These are phyloP conservation scores for Brassicogethes aeneus DNA, from an alignment of 2,888 invertebrate species.

Conservation along the genomic window DNA sequence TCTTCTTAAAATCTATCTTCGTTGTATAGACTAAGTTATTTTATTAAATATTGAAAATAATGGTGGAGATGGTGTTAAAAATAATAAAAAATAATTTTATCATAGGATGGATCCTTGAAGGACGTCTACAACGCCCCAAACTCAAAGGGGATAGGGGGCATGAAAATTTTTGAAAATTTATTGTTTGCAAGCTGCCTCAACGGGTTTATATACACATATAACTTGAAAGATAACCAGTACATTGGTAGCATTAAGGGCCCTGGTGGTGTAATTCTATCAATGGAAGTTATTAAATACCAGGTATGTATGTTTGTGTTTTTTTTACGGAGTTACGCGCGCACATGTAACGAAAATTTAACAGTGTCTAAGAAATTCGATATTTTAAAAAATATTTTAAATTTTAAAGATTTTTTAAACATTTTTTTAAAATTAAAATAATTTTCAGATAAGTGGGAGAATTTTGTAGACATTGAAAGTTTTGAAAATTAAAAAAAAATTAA, in stretches of 20 bases:
- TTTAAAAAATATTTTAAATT: no score
- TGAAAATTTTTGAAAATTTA: conserved; percentile 54
- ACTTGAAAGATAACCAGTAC: conserved; percentile 44
- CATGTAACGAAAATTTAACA: no score
- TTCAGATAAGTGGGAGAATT: no score
- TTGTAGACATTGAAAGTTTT: no score
- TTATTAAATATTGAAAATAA: no score
- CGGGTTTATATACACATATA: conserved; percentile 66
- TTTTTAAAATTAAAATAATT: no score
- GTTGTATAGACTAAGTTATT: not conserved
- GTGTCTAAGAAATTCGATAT: no score
- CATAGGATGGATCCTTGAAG: conserved; percentile 55
- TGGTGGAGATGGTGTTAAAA: no score
- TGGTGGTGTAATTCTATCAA: conserved; percentile 61
- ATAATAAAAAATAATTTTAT: no score
- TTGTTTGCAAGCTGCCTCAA: conserved; percentile 69
- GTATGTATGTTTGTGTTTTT: conserved; percentile 43
- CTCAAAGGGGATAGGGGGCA: conserved; percentile 59
- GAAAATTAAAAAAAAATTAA: no score
- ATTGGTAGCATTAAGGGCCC: conserved; percentile 57
- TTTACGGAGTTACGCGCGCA: no score
- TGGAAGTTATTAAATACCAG: conserved; percentile 57
- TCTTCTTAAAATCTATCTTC: conserved; percentile 1
- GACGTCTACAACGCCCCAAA: conserved; percentile 25
- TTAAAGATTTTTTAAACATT: no score